These are phyloP conservation scores for Troilus luridus DNA, from an alignment of 2,888 invertebrate genomes.

Conservation along the genomic window DNA sequence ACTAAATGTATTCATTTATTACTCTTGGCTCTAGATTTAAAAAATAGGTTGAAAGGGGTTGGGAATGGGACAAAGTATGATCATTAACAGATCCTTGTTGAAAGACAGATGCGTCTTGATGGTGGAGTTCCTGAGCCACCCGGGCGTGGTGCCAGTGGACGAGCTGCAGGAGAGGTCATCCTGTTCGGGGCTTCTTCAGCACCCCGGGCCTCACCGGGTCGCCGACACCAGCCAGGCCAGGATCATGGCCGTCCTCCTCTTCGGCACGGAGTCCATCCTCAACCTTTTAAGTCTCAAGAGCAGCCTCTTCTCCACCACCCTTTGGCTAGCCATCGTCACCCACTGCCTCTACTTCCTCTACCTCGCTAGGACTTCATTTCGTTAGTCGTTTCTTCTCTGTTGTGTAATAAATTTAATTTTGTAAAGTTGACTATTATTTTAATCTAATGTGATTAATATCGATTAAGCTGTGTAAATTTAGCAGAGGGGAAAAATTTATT, in stretches of 20 bases:
- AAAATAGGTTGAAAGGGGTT: too few species aligned
- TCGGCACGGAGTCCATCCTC: not conserved
- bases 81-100: not conserved
- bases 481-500: too few species aligned
- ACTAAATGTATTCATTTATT: too few species aligned
- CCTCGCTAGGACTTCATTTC: not conserved
- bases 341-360: not conserved
- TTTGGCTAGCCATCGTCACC: not conserved
- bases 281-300: not conserved
- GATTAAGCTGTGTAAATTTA: too few species aligned
- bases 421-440: not conserved
- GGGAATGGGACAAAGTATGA: too few species aligned
- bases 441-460: not conserved
- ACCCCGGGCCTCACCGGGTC: not conserved
- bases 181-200: not conserved
- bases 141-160: not conserved
- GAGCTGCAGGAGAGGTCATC: slow-evolving; percentile 10
- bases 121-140: slow-evolving; percentile 38
- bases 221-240: slow-evolving; percentile 15
- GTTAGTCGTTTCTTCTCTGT: not conserved
- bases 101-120: slow-evolving; percentile 10
- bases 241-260: slow-evolving; percentile 21
- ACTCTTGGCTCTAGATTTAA: too few species aligned
- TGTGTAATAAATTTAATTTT: not conserved
- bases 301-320: not conserved